Evolutionary conservation across 2,113 vertebrate species (phyloP).

Genomic region (Pelmatolapia mariae): DNA sequence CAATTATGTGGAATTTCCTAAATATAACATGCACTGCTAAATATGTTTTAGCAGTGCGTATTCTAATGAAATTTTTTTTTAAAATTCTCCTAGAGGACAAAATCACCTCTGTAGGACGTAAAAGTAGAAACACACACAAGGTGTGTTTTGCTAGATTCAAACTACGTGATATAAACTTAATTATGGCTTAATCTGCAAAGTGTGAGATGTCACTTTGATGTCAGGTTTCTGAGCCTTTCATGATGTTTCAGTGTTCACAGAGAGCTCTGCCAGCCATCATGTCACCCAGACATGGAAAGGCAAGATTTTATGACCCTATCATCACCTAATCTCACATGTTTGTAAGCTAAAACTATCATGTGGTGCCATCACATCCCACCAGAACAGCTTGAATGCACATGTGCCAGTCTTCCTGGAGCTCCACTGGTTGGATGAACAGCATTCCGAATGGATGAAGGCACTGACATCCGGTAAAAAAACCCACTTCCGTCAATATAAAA

Average conservation of each 20-base stretch:
- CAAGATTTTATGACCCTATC: not conserved
- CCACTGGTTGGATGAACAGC: too few relatives aligned
- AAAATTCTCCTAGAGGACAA: fast-evolving
- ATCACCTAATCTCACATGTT: not conserved
- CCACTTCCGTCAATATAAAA: not conserved
- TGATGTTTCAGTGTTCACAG: not conserved
- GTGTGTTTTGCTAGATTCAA: not conserved
- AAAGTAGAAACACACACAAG: not conserved
- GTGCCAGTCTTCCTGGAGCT: too few relatives aligned
- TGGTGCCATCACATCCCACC: not conserved
- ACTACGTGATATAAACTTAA: not conserved
- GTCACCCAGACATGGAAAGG: not conserved
- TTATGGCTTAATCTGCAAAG: not conserved
- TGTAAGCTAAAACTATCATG: not conserved
- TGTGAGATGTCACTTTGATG: not conserved
- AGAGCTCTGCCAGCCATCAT: not conserved
- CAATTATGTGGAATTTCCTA: not conserved
- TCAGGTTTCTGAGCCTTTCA: fast-evolving
- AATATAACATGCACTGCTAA: fast-evolving
- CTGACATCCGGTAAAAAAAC: too few relatives aligned
- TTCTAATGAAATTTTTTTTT: too few relatives aligned
- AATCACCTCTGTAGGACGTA: not conserved
- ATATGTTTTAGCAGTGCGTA: not conserved
- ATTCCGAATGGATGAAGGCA: not conserved
- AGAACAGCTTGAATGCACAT: not conserved